A percentile compares a stretch with the other conserved stretches of the same genome.
Evolutionary conservation across 2,888 invertebrate species (phyloP).

Genomic region (Stegana nigrithorax): DNA sequence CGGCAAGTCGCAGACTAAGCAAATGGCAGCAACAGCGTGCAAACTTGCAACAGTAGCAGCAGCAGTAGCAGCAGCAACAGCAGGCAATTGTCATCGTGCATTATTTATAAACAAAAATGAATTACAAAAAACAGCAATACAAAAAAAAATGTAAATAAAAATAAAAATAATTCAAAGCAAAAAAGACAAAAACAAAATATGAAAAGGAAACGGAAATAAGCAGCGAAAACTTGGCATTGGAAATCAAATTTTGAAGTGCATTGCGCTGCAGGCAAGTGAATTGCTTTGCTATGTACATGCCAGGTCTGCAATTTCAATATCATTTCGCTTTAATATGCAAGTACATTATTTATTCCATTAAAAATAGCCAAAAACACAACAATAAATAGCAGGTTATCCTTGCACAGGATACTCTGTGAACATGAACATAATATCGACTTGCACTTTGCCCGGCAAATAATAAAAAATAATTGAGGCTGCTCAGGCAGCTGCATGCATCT

Average conservation of each 20-base stretch:
- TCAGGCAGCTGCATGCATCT: too few species aligned
- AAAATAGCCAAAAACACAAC: background rate
- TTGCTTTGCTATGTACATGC: background rate
- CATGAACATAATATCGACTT: too few species aligned
- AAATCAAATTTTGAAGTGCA: slow-evolving; percentile 14
- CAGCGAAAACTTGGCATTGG: slow-evolving; percentile 40
- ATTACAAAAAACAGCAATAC: background rate
- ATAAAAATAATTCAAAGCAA: slow-evolving; percentile 4
- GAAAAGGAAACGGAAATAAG: background rate
- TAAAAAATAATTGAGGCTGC: too few species aligned
- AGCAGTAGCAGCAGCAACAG: slow-evolving; percentile 40
- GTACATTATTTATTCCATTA: too few species aligned
- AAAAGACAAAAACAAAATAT: background rate
- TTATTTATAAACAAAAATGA: slow-evolving; percentile 8
- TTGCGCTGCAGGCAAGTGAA: slow-evolving; percentile 22
- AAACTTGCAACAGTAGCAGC: slow-evolving; percentile 33
- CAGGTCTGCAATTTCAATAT: background rate
- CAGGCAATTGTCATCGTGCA: slow-evolving; percentile 50
- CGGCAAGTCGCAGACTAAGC: slow-evolving; percentile 1
- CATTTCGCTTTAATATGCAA: too few species aligned
- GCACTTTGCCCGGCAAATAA: too few species aligned
- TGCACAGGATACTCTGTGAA: too few species aligned
- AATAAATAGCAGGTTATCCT: too few species aligned
- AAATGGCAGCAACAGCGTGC: slow-evolving; percentile 12
- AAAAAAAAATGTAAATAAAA: background rate